Conservation (phyloP, 2,113 vertebrate genomes). For the Cariama cristata region DNA sequence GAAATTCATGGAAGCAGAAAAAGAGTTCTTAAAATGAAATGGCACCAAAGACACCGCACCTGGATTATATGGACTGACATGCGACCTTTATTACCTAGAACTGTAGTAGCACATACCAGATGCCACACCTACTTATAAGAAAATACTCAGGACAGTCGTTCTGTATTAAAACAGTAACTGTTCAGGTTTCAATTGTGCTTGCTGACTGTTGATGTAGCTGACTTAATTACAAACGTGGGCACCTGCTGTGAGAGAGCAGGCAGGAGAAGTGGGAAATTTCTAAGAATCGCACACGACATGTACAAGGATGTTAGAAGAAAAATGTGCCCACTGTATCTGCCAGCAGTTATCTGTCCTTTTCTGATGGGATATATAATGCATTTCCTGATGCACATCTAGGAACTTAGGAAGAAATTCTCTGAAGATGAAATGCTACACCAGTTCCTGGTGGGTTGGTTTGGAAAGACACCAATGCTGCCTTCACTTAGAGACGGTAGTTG, state of each 20-base stretch:
- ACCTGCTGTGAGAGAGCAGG: neutral
- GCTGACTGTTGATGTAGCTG: neutral
- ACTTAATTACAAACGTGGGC: neutral
- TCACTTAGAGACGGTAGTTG: neutral
- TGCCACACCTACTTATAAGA: neutral
- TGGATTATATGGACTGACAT: no score
- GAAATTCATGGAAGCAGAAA: neutral
- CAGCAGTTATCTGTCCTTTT: neutral
- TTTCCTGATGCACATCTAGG: neutral
- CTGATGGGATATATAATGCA: neutral
- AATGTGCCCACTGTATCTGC: fast-evolving
- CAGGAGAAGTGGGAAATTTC: neutral
- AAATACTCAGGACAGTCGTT: neutral
- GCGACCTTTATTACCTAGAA: neutral
- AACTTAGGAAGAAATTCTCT: neutral
- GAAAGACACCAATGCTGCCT: neutral
- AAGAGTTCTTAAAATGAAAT: neutral
- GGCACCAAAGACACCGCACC: neutral
- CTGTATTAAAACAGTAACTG: neutral
- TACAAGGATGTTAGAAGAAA: neutral
- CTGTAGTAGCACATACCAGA: neutral
- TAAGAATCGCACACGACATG: fast-evolving
- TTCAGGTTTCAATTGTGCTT: neutral
- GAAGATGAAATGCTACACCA: neutral
- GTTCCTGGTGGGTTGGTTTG: neutral